Percentiles rank a stretch among this genome's conserved stretches.
Evolutionary conservation across 2,797 vertebrate genomes (phyloP).

Genomic region (Balearica regulorum): DNA sequence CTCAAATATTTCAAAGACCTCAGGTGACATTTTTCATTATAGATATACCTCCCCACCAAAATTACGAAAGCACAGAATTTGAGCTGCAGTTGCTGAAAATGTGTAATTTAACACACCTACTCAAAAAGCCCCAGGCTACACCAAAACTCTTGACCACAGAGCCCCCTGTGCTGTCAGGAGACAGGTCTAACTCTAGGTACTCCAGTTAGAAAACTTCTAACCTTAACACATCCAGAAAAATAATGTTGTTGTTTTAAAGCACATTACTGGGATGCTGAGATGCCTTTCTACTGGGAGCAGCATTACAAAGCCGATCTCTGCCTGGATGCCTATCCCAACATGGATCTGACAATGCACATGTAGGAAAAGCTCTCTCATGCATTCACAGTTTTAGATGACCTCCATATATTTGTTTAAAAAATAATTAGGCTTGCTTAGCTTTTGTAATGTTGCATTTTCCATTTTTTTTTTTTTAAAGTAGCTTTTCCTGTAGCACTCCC

Average conservation of each 20-base stretch:
- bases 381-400: slow-evolving; percentile 58
- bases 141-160: not conserved
- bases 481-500: slow-evolving; percentile 66
- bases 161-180: not conserved
- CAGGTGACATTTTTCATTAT: not conserved
- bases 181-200: not conserved
- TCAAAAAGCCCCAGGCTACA: not conserved
- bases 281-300: slow-evolving; percentile 55
- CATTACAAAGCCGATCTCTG: slow-evolving; percentile 6
- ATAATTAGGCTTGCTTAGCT: slow-evolving; percentile 73
- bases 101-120: not conserved
- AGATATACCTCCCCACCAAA: not conserved
- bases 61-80: not conserved
- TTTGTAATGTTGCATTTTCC: slow-evolving; percentile 59
- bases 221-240: slow-evolving; percentile 29
- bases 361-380: slow-evolving; percentile 63
- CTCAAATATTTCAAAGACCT: not conserved
- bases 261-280: slow-evolving; percentile 22
- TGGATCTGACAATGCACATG: slow-evolving; percentile 69
- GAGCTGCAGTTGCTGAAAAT: not conserved
- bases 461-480: slow-evolving; percentile 57
- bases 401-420: slow-evolving; percentile 76
- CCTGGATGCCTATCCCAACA: slow-evolving; percentile 53
- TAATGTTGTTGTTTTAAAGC: slow-evolving; percentile 51
- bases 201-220: slow-evolving; percentile 17